Conservation (phyloP, 2,797 vertebrate genomes). For the Galago senegalensis region DNA sequence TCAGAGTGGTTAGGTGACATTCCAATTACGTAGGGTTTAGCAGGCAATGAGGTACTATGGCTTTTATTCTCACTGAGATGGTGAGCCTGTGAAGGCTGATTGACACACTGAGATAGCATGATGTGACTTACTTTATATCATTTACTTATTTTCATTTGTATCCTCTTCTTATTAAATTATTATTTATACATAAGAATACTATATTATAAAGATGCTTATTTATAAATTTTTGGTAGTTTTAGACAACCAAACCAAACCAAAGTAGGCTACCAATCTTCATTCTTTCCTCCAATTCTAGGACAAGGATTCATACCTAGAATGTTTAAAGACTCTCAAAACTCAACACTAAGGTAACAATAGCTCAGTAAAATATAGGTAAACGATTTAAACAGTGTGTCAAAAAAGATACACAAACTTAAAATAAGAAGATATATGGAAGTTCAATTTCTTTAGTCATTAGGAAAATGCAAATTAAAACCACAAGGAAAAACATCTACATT, state of each 20-base stretch:
- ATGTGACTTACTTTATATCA: background rate
- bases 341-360: background rate
- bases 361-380: background rate
- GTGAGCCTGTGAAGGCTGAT: background rate
- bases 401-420: background rate
- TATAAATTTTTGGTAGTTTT: background rate
- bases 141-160: background rate
- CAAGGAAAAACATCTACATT: background rate
- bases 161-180: background rate
- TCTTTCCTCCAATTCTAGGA: background rate
- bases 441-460: background rate
- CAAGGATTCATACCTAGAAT: background rate
- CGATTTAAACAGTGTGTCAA: background rate
- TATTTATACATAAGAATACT: background rate
- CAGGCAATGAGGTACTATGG: fast-evolving
- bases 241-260: background rate
- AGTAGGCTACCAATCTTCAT: background rate
- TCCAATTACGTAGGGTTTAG: background rate
- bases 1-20: background rate
- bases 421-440: background rate
- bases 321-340: background rate
- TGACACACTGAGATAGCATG: background rate
- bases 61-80: background rate
- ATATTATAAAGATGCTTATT: background rate
- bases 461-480: background rate